A percentile compares a stretch with the other conserved stretches of the same genome.
Conservation (phyloP, 1,140 invertebrate genomes). For the Brachionus koreanus region DNA sequence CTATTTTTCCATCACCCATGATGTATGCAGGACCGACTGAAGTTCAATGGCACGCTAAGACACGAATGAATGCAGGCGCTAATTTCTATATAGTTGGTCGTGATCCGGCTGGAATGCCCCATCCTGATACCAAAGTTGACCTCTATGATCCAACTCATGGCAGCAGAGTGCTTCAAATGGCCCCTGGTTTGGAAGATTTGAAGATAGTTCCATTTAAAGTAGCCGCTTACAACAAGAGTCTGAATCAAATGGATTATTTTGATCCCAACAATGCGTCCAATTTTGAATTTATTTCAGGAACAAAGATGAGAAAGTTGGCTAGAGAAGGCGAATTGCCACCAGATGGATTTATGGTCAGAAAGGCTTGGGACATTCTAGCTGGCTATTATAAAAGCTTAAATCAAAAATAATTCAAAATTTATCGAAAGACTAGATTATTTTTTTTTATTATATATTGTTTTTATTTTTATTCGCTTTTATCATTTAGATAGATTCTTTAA, state of each 20-base stretch:
- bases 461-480: background rate
- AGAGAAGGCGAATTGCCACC: slow-evolving; percentile 77
- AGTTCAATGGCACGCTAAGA: slow-evolving; percentile 98
- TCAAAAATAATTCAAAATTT: background rate
- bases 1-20: slow-evolving; percentile 99
- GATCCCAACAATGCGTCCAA: slow-evolving; percentile 74
- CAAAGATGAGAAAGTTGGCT: slow-evolving; percentile 85
- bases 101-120: slow-evolving; percentile 93
- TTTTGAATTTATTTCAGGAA: slow-evolving; percentile 96
- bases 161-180: slow-evolving; percentile 68
- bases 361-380: slow-evolving; percentile 84
- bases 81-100: slow-evolving; percentile 98
- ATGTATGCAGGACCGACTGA: slow-evolving; percentile 98
- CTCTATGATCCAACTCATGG: slow-evolving; percentile 91
- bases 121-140: slow-evolving; percentile 80
- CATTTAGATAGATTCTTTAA: background rate
- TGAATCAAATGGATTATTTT: slow-evolving; percentile 85
- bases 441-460: background rate
- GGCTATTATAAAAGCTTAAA: slow-evolving; percentile 69
- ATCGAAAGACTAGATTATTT: background rate
- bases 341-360: slow-evolving; percentile 91
- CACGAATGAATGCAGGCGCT: slow-evolving; percentile 88
- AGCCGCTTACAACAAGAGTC: slow-evolving; percentile 85
- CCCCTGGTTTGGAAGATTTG: slow-evolving; percentile 79
- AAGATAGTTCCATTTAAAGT: slow-evolving; percentile 97